A percentile compares a stretch with the other conserved stretches of the same genome.
Evolutionary conservation across 1,140 invertebrate species (phyloP).

Genomic region (Portunus trituberculatus): DNA sequence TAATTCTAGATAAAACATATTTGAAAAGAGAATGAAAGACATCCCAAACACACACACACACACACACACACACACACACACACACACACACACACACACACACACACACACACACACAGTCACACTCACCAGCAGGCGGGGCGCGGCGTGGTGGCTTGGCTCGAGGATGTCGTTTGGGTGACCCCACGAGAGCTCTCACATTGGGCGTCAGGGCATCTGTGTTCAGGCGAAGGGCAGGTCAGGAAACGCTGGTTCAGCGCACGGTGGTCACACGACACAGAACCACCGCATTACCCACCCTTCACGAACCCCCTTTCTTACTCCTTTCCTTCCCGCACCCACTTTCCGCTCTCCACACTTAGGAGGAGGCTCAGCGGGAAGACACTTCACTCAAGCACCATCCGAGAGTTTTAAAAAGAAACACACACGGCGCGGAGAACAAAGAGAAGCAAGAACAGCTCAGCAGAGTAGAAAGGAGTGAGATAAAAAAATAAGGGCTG

Average conservation of each 20-base stretch:
- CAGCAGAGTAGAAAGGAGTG: background rate
- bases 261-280: background rate
- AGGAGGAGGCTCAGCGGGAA: background rate
- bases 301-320: background rate
- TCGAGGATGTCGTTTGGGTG: constrained; percentile 63
- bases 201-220: constrained; percentile 68
- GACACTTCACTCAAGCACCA: background rate
- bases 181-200: constrained; percentile 68
- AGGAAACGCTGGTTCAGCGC: background rate
- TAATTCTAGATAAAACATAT: too few relatives aligned
- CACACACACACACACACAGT: background rate
- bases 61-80: too few relatives aligned
- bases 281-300: background rate
- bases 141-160: background rate
- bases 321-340: background rate
- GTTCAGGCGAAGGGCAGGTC: constrained; percentile 36
- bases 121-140: constrained; percentile 1
- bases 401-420: background rate
- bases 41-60: too few relatives aligned
- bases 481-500: too few relatives aligned
- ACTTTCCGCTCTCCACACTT: background rate
- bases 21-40: too few relatives aligned
- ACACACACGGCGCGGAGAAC: background rate
- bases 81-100: background rate
- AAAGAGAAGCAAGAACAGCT: background rate